Percentiles rank a stretch among this genome's conserved stretches.
These are phyloP conservation scores for Chascanopsetta lugubris DNA, from an alignment of 2,113 vertebrate genomes.

Conservation along the genomic window DNA sequence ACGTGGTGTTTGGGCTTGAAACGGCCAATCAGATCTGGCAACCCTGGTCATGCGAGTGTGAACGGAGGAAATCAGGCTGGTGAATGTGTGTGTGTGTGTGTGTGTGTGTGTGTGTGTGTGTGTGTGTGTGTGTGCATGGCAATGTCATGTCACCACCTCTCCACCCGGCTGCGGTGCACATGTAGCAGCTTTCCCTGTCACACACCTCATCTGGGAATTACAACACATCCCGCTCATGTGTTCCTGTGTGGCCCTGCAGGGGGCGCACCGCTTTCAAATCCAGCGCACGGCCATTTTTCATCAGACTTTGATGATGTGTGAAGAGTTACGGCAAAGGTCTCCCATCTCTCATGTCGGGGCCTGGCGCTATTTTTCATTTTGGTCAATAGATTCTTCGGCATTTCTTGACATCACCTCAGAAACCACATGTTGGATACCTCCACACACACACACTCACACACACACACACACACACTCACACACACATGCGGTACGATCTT, in stretches of 20 bases:
- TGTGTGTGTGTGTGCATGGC: background rate
- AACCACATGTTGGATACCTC: background rate
- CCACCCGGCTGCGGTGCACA: slow-evolving; percentile 10
- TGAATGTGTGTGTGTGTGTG: background rate
- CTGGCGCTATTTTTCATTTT: background rate
- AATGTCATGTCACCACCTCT: slow-evolving; percentile 22
- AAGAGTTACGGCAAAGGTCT: background rate
- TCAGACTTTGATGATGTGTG: background rate
- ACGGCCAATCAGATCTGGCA: too few species aligned
- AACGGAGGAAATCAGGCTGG: too few species aligned
- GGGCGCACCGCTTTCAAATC: background rate
- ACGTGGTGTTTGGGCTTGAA: too few species aligned
- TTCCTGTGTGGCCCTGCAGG: background rate
- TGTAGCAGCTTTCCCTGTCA: slow-evolving; percentile 21
- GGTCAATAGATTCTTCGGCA: background rate
- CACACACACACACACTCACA: background rate
- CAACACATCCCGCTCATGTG: slow-evolving; percentile 30
- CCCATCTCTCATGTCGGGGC: background rate
- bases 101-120: slow-evolving; percentile 3
- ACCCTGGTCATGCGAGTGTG: too few species aligned
- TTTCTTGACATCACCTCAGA: slow-evolving; percentile 8
- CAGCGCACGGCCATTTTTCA: background rate
- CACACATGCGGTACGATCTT: slow-evolving; percentile 30
- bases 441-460: background rate
- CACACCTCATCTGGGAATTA: slow-evolving; percentile 40